Conservation (phyloP, 2,113 vertebrate genomes). For the Ctenodactylus gundi region DNA sequence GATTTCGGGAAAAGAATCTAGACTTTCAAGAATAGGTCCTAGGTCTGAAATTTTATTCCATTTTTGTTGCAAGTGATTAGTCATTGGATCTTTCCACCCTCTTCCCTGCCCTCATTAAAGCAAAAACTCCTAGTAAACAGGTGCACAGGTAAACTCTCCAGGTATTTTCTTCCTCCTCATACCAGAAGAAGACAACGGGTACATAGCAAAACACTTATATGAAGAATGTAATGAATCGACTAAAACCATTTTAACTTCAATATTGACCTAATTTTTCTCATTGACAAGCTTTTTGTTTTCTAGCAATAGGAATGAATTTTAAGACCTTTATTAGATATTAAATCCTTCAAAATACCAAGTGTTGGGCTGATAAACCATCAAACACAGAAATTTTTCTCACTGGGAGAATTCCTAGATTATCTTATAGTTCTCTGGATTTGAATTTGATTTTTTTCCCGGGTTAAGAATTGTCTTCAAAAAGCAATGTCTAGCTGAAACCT, state of each 20-base stretch:
- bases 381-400: not conserved
- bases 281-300: not conserved
- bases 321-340: not conserved
- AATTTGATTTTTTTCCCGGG: not conserved
- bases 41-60: not conserved
- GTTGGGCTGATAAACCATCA: not conserved
- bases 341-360: not conserved
- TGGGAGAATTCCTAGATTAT: not conserved
- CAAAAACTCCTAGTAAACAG: not conserved
- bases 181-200: not conserved
- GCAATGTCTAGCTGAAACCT: not conserved
- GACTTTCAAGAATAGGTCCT: not conserved
- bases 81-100: not conserved
- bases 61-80: not conserved
- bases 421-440: not conserved
- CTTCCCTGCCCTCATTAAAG: not conserved
- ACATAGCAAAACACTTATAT: not conserved
- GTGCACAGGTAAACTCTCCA: not conserved
- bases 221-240: not conserved
- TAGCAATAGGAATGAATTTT: not conserved
- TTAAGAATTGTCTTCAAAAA: not conserved
- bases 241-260: not conserved
- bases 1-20: not conserved
- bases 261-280: not conserved
- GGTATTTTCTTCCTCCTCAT: not conserved